Percentiles rank a stretch among this genome's conserved stretches.
phyloP scores from a whole-genome alignment of 2,113 vertebrate species.

The Nipponia nippon region DNA sequence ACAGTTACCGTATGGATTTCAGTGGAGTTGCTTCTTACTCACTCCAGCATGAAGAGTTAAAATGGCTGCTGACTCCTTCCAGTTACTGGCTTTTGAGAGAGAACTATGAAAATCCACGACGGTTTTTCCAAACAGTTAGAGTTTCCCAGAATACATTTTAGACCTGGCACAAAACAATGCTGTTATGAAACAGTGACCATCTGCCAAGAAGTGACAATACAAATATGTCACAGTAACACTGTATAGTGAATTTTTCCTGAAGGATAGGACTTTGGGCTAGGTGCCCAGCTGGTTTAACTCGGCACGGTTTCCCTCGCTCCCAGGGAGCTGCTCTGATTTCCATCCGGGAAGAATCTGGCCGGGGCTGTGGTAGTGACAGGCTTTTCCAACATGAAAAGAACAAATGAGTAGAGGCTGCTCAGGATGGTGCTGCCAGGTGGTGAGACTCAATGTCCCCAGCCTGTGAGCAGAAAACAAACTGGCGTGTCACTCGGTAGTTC shows the following conservation, averaged over 20 bases:
- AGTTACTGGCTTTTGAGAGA: neutral
- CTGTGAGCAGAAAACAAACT: neutral
- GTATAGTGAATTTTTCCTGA: neutral
- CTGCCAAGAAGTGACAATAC: neutral
- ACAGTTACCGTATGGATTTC: neutral
- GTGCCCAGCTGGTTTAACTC: neutral
- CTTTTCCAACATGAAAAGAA: neutral
- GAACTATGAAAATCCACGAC: neutral
- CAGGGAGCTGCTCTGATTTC: neutral
- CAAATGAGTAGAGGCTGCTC: neutral
- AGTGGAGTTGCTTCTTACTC: neutral
- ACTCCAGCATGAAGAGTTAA: neutral
- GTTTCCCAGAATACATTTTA: neutral
- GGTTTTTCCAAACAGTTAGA: neutral
- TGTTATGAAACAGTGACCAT: neutral
- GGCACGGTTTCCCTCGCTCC: neutral
- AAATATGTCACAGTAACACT: neutral
- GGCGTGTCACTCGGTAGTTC: neutral
- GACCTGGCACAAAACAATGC: neutral
- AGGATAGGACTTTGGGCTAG: neutral
- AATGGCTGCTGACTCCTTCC: neutral
- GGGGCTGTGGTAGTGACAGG: neutral
- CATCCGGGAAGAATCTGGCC: neutral
- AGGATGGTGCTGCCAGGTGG: neutral
- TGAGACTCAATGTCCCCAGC: neutral